A percentile compares a stretch with the other conserved stretches of the same genome.
phyloP scores from a whole-genome alignment of 2,113 vertebrate species.

The Tupaia chinensis region DNA sequence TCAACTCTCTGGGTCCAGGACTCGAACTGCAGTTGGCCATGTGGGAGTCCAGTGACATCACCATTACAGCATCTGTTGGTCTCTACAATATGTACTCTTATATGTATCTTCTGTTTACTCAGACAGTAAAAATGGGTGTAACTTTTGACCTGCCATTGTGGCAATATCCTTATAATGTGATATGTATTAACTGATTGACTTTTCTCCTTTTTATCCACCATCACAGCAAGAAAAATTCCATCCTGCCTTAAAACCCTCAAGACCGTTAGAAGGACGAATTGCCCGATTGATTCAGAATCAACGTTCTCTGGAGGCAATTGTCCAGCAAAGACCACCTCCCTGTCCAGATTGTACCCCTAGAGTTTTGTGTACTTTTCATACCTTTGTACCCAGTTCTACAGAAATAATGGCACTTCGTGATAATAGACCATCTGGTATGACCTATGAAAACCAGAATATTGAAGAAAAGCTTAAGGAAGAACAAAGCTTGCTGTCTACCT shows the following conservation, averaged over 20 bases:
- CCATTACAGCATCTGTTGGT: too few relatives aligned
- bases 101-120: neutral
- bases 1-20: too few relatives aligned
- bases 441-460: conserved; percentile 62
- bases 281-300: conserved; percentile 77
- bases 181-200: conserved; percentile 10
- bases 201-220: conserved; percentile 50
- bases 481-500: conserved; percentile 45
- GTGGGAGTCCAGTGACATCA: too few relatives aligned
- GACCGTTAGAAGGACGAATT: conserved; percentile 81
- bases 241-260: conserved; percentile 80
- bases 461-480: conserved; percentile 68
- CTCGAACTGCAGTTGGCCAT: too few relatives aligned
- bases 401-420: conserved; percentile 47
- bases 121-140: conserved; percentile 16
- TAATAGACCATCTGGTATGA: neutral
- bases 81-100: neutral
- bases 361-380: conserved; percentile 61
- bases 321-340: conserved; percentile 48
- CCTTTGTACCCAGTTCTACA: conserved; percentile 33
- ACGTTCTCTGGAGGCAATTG: conserved; percentile 23
- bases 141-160: conserved; percentile 5
- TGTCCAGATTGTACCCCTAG: conserved; percentile 66
- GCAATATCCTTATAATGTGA: neutral
- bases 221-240: conserved; percentile 83